Base-by-base conservation (phyloP, 2,113 vertebrate genomes). In the Salvelinus alpinus region DNA sequence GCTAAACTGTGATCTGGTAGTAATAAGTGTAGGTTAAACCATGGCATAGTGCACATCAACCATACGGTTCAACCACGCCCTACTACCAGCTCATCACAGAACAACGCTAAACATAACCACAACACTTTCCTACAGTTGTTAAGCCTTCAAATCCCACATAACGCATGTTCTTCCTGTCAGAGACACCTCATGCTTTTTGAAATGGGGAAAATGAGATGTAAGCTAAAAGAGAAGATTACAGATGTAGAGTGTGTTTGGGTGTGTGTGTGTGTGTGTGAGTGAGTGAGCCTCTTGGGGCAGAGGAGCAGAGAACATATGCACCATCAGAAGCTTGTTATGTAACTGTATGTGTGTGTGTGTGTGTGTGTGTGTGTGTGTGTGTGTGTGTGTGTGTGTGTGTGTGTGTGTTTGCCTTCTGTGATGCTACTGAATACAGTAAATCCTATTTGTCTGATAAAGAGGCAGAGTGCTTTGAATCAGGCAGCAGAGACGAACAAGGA, bases 271-370 rank as follows among this genome's bases (percentile, higher is more conserved):
- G 51, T 54, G 48, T 51, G 48, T 51, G 48, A 3, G 31, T 31
- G 59, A 22, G 59, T 20, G 59, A 60, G 20, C n/a, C 18, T 22
- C 59, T 60, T 51, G 54, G 59, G 59, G 59, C 22, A 60, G 59
- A 60, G 59, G 70, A 59, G 14, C 25, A 29, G 64, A 59, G 57
- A 22, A 47, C 29, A 24, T 87, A 86, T 80, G 82, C 80, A 74
- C 65, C 34, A 78, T 82, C 44, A 57, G 74, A 83, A 87, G 71
- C 79, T 62, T 76, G 67, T 90, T 89, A 85, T 8, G n/a, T 84
- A 88, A 92, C 78, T 54, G 31, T 48, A 47, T 51, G 48, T 51
- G 47, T 48, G 7, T 11, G 47, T 11, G 11, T 11, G 48, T 51
- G 54, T 71, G 48, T 89, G 83, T 8, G n/a, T 83, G 87, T 91